Percentiles rank a stretch among this genome's conserved stretches.
phyloP scores from a whole-genome alignment of 2,113 vertebrate genomes.

The Xiphias gladius region DNA sequence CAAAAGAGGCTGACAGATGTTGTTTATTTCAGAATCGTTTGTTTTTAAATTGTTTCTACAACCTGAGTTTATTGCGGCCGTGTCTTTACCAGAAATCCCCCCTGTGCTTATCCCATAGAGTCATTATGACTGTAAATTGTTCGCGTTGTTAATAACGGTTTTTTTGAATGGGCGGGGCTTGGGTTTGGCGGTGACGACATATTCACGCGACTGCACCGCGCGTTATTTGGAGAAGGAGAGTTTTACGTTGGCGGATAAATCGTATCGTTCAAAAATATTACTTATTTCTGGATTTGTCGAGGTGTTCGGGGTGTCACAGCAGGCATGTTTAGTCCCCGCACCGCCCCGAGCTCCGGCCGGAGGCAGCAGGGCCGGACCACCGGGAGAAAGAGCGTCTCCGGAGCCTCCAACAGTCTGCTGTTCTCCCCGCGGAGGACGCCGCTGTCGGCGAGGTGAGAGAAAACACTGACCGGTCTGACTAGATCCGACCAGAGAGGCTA shows the following conservation, averaged over 20 bases:
- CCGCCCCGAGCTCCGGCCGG: constrained; percentile 74
- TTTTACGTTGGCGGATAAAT: too few relatives aligned
- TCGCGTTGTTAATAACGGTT: constrained; percentile 23
- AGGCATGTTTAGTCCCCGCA: constrained; percentile 83
- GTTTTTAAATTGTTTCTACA: too few relatives aligned
- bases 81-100: too few relatives aligned
- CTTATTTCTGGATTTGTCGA: not conserved
- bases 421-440: constrained; percentile 82
- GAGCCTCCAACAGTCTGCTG: constrained; percentile 67
- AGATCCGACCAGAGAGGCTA: not conserved
- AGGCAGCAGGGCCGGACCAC: constrained; percentile 68
- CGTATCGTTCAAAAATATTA: not conserved
- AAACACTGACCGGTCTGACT: rapidly evolving
- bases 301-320: not conserved
- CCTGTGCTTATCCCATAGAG: too few relatives aligned
- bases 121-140: not conserved
- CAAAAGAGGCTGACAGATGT: too few relatives aligned
- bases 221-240: constrained; percentile 42
- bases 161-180: constrained; percentile 5
- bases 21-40: too few relatives aligned
- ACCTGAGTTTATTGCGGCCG: too few relatives aligned
- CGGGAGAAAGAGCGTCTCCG: constrained; percentile 76
- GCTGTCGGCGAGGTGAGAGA: constrained; percentile 72
- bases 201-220: constrained; percentile 67
- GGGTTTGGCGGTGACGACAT: constrained; percentile 56